These are phyloP conservation scores for Troilus luridus DNA, from an alignment of 2,888 invertebrate genomes.

Conservation along the genomic window DNA sequence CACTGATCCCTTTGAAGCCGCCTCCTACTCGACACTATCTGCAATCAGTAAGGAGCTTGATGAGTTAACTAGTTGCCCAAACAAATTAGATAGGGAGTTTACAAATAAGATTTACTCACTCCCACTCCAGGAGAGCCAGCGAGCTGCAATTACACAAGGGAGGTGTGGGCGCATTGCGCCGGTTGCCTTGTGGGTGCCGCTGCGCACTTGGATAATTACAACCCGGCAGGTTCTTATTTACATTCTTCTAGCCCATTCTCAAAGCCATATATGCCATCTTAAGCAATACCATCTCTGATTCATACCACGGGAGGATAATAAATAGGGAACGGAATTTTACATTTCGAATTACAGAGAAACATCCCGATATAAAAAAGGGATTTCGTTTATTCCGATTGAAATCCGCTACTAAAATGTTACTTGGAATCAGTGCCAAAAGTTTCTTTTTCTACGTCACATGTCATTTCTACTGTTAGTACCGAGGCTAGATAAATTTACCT, in stretches of 20 bases:
- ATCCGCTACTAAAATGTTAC: not conserved
- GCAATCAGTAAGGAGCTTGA: not conserved
- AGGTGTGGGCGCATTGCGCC: not conserved
- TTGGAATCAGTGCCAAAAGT: too few species aligned
- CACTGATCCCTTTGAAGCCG: not conserved
- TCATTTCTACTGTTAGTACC: too few species aligned
- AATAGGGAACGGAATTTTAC: not conserved
- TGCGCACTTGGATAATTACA: conserved; percentile 48
- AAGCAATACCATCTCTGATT: not conserved
- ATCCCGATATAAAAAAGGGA: not conserved
- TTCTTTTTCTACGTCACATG: too few species aligned
- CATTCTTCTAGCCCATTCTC: not conserved
- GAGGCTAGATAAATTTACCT: too few species aligned
- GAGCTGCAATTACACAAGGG: not conserved
- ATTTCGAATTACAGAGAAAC: too few species aligned
- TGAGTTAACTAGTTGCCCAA: not conserved
- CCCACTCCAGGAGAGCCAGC: not conserved
- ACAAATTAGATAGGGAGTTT: conserved; percentile 15
- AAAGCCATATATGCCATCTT: not conserved
- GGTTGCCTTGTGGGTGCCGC: conserved; percentile 5
- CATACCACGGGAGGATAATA: not conserved
- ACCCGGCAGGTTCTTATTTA: not conserved
- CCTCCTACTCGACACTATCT: not conserved
- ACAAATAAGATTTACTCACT: conserved; percentile 2
- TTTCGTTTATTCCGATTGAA: not conserved